Conservation (phyloP, 2,797 vertebrate genomes). For the Peromyscus nudipes region DNA sequence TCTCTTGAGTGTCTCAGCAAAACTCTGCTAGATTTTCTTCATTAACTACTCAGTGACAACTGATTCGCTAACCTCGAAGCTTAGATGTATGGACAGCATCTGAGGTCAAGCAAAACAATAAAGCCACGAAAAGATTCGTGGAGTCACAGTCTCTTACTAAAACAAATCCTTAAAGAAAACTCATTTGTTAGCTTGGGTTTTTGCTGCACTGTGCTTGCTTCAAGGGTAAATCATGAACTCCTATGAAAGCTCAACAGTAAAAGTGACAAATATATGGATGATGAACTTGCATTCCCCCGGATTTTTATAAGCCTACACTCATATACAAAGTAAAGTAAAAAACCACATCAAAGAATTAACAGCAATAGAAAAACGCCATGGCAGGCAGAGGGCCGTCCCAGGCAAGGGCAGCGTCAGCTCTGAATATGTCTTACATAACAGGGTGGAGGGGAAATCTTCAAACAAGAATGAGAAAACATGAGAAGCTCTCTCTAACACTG, state of each 20-base stretch:
- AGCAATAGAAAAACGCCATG: background rate
- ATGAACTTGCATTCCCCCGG: background rate
- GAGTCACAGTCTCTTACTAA: background rate
- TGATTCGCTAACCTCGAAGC: background rate
- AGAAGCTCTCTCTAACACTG: background rate
- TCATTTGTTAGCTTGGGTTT: background rate
- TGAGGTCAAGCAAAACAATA: background rate
- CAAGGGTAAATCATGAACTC: constrained; percentile 21
- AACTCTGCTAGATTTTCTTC: constrained; percentile 1
- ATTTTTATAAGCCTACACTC: constrained; percentile 44
- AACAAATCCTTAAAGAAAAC: constrained; percentile 28
- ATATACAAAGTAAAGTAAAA: background rate
- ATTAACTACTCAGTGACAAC: background rate
- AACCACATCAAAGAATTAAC: constrained; percentile 39
- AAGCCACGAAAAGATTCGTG: background rate
- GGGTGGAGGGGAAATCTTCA: background rate
- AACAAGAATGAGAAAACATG: background rate
- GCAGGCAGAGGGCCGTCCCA: constrained; percentile 7
- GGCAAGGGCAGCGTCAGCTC: background rate
- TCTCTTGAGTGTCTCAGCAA: background rate
- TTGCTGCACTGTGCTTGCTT: background rate
- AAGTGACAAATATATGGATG: constrained; percentile 36
- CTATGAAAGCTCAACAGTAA: constrained; percentile 2
- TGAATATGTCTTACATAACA: constrained; percentile 42
- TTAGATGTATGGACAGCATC: background rate